Evolutionary conservation across 1,140 invertebrate genomes (phyloP).

Genomic region (Saccostrea echinata): DNA sequence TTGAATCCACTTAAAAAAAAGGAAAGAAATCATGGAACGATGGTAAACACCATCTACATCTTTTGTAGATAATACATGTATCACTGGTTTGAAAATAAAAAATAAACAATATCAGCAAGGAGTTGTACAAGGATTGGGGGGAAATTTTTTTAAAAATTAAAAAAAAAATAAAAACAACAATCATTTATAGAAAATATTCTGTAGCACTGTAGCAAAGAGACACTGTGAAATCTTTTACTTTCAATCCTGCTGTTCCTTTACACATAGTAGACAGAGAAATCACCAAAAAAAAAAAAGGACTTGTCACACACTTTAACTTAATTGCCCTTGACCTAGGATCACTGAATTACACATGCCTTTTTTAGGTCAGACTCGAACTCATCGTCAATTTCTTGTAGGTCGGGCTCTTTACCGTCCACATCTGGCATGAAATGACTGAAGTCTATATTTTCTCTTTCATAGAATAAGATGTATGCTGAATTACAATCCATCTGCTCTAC

Average conservation of each 20-base stretch:
- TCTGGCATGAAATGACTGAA: constrained; percentile 81
- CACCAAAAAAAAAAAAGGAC: background rate
- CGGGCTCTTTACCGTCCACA: constrained; percentile 78
- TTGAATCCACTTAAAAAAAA: no score
- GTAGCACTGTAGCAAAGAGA: background rate
- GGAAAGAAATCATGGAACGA: background rate
- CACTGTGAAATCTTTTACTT: background rate
- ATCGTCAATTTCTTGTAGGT: constrained; percentile 80
- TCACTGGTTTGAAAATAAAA: background rate
- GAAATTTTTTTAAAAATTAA: no score
- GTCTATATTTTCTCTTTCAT: constrained; percentile 86
- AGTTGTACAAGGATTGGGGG: background rate
- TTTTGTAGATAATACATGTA: background rate
- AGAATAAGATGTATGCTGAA: constrained; percentile 93
- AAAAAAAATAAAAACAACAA: background rate
- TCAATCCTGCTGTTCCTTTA: background rate
- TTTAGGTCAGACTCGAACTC: constrained; percentile 81
- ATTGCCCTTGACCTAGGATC: background rate
- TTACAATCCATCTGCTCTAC: constrained; percentile 88
- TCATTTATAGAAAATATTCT: background rate
- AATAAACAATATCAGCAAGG: background rate
- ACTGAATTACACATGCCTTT: constrained; percentile 80
- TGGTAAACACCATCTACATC: background rate
- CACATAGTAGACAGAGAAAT: background rate
- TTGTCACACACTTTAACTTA: background rate